Evolutionary conservation across 1,140 invertebrate genomes (phyloP), one percentile per base, ranked within the genome.

Genomic region (Hydropsyche tenuis): DNA sequence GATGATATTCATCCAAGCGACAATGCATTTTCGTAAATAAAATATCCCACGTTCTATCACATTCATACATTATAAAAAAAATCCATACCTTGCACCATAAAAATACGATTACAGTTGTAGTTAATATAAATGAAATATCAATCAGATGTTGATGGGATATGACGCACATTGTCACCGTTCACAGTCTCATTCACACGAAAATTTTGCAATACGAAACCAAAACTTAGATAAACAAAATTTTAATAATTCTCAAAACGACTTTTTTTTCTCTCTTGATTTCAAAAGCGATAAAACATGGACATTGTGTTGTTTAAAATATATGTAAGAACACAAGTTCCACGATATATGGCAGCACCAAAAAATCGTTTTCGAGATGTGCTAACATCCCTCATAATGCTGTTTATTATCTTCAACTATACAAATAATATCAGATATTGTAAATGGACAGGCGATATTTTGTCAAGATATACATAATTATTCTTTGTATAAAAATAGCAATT

Each of bases 401-500:
- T 72, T 25, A 51, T 48, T 60, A 71, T 46, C 11, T 72, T 63
- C 18, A 37, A 73, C 46, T 74, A 56, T 23, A 70, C 18, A 65
- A 74, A 72, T 48, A 62, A 63, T 62, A 43, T 30, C 46, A 27
- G 46, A 72, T 37, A 63, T 37, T 72, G 48, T 70, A 56, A 72
- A 69, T 74, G 75, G 75, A 77, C 75, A 74, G 72, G 73, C 68
- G 68, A 74, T 64, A 63, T 73, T 72, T 68, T 72, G 75, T 74
- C 75, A 72, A 77, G 75, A 77, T 72, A 74, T 74, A 74, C 66
- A 63, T 75, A 71, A 65, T 77, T 62, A 53, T 71, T 77, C 30
- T 74, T 76, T 71, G 66, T 77, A 77, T 75, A 77, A 77, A 77
- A 75, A 77, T 77, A 77, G 76, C 73, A 45, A 77, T 75, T 74